Conservation (phyloP, 2,113 vertebrate genomes). For the Odocoileus hemionus region DNA sequence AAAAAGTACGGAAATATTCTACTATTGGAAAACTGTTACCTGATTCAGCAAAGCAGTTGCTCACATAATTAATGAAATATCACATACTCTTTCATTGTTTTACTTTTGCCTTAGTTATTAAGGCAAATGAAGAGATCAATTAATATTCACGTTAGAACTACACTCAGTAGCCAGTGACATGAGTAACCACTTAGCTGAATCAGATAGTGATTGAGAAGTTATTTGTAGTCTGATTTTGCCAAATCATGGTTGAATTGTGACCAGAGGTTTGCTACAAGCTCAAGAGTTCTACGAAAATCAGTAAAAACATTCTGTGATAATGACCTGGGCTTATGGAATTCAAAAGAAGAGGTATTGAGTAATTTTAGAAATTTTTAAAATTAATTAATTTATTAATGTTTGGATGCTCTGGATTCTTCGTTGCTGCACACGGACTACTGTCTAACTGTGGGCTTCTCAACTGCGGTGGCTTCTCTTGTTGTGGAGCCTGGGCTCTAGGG, state of each 20-base stretch:
- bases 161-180: fast-evolving
- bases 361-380: background rate
- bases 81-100: background rate
- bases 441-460: background rate
- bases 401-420: background rate
- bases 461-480: background rate
- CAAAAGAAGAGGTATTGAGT: background rate
- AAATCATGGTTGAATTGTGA: too few relatives aligned
- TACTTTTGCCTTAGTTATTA: background rate
- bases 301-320: background rate
- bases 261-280: background rate
- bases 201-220: background rate
- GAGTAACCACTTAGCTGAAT: too few relatives aligned
- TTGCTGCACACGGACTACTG: background rate
- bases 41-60: background rate
- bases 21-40: background rate
- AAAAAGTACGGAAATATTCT: background rate
- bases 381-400: background rate
- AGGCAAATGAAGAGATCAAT: background rate
- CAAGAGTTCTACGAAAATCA: background rate
- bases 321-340: background rate
- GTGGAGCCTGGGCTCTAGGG: background rate
- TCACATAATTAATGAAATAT: background rate
- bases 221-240: background rate
- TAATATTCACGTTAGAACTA: fast-evolving